phyloP scores from a whole-genome alignment of 2,797 vertebrate species.

The Apodemus agrarius region DNA sequence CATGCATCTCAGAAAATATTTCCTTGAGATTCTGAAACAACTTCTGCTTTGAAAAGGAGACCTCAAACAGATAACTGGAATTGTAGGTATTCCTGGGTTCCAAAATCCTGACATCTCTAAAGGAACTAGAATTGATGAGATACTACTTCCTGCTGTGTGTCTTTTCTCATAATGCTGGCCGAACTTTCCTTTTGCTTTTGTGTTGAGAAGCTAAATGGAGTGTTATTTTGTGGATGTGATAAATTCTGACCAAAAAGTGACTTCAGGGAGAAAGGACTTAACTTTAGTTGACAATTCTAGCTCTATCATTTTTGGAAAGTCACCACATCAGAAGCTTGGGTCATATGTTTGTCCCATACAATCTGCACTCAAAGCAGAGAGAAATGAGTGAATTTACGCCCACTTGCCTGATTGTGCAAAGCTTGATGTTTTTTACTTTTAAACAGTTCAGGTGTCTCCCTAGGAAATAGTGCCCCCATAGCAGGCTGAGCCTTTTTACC shows the following conservation, averaged over 20 bases:
- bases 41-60: background rate
- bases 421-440: background rate
- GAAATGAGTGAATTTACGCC: background rate
- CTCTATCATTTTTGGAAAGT: background rate
- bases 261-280: background rate
- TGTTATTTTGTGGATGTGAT: background rate
- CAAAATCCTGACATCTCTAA: background rate
- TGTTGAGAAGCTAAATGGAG: background rate
- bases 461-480: background rate
- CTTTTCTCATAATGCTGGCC: background rate
- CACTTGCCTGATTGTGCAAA: background rate
- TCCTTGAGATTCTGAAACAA: background rate
- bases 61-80: background rate
- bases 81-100: background rate
- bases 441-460: background rate
- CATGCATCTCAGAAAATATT: background rate
- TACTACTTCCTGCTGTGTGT: background rate
- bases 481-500: background rate
- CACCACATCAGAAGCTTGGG: background rate
- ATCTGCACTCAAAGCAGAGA: background rate
- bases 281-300: background rate
- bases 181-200: background rate
- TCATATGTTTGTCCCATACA: background rate
- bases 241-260: background rate
- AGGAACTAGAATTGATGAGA: background rate